Percentiles rank a stretch among this genome's conserved stretches.
These are phyloP conservation scores for Rhizoglyphus robini DNA, from an alignment of 1,140 invertebrate species.

Conservation along the genomic window DNA sequence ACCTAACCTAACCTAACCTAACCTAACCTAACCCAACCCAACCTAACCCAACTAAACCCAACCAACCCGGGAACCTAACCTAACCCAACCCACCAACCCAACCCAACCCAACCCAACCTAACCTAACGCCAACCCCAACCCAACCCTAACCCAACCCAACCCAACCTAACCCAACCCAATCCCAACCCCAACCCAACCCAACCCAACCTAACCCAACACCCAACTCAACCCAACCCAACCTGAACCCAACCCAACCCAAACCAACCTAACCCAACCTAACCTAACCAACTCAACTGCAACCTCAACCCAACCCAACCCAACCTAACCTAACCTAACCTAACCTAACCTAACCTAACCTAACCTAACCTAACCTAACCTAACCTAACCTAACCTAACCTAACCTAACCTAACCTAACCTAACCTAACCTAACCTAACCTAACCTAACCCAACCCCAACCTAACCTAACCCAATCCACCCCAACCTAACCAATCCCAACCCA, in stretches of 20 bases:
- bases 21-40: constrained; percentile 28
- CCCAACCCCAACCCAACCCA: no score
- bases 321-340: constrained; percentile 26
- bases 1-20: constrained; percentile 28
- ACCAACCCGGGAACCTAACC: no score
- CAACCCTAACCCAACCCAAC: no score
- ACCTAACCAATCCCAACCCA: constrained; percentile 13
- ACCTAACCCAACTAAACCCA: constrained; percentile 29
- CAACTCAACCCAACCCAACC: constrained; percentile 32
- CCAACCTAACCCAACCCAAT: no score
- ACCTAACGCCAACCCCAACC: no score
- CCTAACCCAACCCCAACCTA: no score
- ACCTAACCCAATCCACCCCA: constrained; percentile 25
- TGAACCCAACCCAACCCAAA: constrained; percentile 28
- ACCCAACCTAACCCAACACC: no score
- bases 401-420: constrained; percentile 21
- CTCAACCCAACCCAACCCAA: constrained; percentile 20
- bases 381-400: constrained; percentile 25
- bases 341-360: constrained; percentile 22
- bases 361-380: constrained; percentile 20
- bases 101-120: no score
- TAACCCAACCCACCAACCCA: no score
- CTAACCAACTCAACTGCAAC: constrained; percentile 25
- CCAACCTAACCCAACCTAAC: constrained; percentile 29
- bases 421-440: constrained; percentile 28